These are phyloP conservation scores for Papilio helenus DNA, from an alignment of 1,140 invertebrate genomes.

Conservation along the genomic window DNA sequence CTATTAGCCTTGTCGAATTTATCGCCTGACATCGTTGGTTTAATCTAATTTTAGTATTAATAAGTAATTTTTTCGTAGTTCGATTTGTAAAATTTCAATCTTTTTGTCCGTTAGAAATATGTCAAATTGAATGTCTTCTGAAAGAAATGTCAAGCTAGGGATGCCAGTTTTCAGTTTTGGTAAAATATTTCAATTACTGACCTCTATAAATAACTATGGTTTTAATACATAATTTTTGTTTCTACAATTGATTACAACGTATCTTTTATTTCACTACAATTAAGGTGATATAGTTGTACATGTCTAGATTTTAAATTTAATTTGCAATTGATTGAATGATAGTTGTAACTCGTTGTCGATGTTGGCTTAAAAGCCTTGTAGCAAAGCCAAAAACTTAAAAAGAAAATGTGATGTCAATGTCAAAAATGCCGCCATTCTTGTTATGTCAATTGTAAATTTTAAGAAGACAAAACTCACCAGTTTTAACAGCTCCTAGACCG, in stretches of 20 bases:
- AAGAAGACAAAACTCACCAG: constrained; percentile 82
- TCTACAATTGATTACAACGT: neutral
- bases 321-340: neutral
- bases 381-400: neutral
- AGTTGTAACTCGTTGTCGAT: neutral
- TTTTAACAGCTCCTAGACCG: constrained; percentile 92
- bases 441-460: neutral
- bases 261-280: no score
- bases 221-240: neutral
- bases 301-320: neutral
- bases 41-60: constrained; percentile 5
- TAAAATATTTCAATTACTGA: no score
- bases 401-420: neutral
- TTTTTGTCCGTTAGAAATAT: constrained; percentile 36
- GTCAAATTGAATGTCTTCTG: neutral
- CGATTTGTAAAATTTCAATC: constrained; percentile 16
- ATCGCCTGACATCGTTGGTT: constrained; percentile 33
- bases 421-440: neutral
- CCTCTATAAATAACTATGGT: neutral
- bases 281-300: no score
- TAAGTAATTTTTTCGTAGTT: neutral
- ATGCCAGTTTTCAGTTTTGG: neutral
- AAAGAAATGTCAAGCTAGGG: neutral
- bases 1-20: constrained; percentile 52
- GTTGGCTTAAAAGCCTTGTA: neutral